Base-by-base conservation (phyloP, 64 coral and sea anemone species). In the Dendrophyllia cribrosa region DNA sequence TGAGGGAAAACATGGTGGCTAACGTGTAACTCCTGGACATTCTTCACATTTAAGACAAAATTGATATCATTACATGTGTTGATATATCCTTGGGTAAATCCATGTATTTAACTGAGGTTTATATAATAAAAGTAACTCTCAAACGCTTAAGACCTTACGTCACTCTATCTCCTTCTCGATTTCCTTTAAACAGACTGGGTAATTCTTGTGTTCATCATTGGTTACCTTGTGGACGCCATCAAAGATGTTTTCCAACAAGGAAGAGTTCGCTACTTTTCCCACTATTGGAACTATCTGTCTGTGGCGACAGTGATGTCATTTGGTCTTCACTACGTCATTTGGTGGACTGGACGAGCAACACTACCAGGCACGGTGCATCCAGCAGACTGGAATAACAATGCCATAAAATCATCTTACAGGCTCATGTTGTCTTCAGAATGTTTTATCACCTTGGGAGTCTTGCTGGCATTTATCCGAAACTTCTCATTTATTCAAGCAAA, bases 401-500 rank as follows among this genome's bases (percentile, higher is more conserved):
- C 43, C 2, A 4, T 47, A 5, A 3, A 66, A 11, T 0, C 0
- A 2, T 83, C 55, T 4, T 63, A 66, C 60, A 47, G 1, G 12
- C 0, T 65, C 6, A 44, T 83, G 79, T 49, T 83, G 56, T 3
- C 43, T 49, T 65, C 79, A 13, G 79, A 83, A 13, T 45, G 79
- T 17, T 8, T 83, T 49, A 3, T 66, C 9, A 6, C 59, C 17
- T 6, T 83, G 16, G 79, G 59, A n/a, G 21, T 83, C 11, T 59
- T 66, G 0, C 60, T 48, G 43, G 79, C 79, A 11, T 83, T 66
- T 83, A 5, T 49, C 3, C 16, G 49, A 7, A 83, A 83, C 9
- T 63, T 83, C 15, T 83, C 79, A 47, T 83, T 83, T 4, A 49
- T 47, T 45, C 59, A 83, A 66, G 79, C 14, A 62, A 83, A 48